phyloP scores from a whole-genome alignment of 2,113 vertebrate species.

The Crotalus viridis region DNA sequence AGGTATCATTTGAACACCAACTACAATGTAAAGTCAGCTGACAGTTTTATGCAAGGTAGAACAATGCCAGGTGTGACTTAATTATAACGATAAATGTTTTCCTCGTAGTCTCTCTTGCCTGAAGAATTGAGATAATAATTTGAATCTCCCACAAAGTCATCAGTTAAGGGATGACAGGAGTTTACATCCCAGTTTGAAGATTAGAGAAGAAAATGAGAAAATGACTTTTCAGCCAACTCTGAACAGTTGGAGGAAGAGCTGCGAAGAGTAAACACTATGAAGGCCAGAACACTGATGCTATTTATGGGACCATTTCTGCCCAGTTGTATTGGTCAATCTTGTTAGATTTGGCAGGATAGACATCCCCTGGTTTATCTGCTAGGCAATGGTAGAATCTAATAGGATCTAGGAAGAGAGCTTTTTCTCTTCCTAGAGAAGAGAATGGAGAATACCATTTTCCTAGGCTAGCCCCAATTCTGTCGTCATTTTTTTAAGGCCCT shows the following conservation, averaged over 20 bases:
- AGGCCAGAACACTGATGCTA: slow-evolving; percentile 16
- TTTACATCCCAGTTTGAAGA: not conserved
- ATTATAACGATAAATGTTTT: slow-evolving; percentile 3
- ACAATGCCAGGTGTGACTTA: slow-evolving; percentile 13
- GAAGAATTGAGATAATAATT: not conserved
- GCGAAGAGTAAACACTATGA: slow-evolving; percentile 26
- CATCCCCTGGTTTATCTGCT: not conserved
- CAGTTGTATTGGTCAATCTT: not conserved
- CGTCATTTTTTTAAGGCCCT: not conserved
- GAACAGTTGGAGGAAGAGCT: slow-evolving; percentile 20
- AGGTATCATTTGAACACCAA: not conserved
- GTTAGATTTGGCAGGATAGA: not conserved
- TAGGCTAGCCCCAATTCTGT: not conserved
- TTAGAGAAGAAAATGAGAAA: slow-evolving; percentile 15
- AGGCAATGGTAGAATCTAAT: not conserved
- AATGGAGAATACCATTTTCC: not conserved
- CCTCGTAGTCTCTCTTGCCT: not conserved
- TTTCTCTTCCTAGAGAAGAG: not conserved
- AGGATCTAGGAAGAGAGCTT: not conserved
- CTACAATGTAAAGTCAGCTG: not conserved
- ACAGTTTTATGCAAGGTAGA: slow-evolving; percentile 30
- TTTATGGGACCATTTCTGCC: not conserved
- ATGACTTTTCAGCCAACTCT: slow-evolving; percentile 2
- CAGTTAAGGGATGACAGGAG: not conserved
- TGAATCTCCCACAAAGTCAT: not conserved